Conservation (phyloP, 2,113 vertebrate species). For the Scomber colias region DNA sequence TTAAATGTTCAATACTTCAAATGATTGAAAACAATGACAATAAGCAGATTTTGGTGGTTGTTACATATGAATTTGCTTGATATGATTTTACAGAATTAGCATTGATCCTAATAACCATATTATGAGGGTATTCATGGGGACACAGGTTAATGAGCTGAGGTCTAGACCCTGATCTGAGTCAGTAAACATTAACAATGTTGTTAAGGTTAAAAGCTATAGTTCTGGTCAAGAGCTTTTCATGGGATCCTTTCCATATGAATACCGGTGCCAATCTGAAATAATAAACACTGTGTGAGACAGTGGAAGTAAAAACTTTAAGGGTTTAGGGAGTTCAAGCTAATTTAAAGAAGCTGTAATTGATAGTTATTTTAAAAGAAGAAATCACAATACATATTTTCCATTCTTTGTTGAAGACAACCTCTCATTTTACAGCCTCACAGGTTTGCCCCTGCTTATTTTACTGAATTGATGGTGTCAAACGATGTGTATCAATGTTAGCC, state of each 20-base stretch:
- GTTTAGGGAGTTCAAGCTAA: neutral
- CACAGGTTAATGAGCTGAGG: slow-evolving; percentile 18
- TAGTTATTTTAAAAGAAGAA: neutral
- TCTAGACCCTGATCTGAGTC: neutral
- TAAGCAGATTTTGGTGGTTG: neutral
- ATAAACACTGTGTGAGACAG: neutral
- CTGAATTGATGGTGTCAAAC: neutral
- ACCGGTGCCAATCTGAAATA: neutral
- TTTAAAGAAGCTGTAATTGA: neutral
- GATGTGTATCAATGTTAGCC: neutral
- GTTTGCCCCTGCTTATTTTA: neutral
- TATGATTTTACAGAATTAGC: slow-evolving; percentile 3
- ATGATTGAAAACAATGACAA: neutral
- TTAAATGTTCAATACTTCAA: neutral
- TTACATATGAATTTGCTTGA: neutral
- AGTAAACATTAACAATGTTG: slow-evolving; percentile 23
- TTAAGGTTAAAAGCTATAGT: too few relatives aligned
- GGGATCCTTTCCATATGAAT: neutral
- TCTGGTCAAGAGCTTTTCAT: neutral
- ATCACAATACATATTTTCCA: too few relatives aligned
- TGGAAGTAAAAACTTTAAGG: neutral
- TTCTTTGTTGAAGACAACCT: too few relatives aligned
- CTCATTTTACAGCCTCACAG: too few relatives aligned
- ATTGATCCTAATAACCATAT: neutral
- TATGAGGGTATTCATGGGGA: neutral